Conservation (phyloP, 2,797 vertebrate genomes). For the Erethizon dorsatum region DNA sequence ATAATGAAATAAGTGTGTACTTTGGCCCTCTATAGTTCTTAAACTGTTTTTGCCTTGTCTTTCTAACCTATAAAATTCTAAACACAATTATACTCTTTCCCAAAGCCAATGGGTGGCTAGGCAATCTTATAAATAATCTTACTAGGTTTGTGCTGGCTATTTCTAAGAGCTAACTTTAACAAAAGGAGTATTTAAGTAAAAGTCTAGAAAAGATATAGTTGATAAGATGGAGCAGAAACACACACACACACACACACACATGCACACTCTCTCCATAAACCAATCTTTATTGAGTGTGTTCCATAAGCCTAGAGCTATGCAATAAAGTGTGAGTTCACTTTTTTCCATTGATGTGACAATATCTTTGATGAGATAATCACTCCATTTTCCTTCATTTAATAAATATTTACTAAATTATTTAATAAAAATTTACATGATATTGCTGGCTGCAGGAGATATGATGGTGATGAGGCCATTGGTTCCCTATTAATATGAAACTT, state of each 20-base stretch:
- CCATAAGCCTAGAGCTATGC: neutral
- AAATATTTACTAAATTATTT: slow-evolving; percentile 17
- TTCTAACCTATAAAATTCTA: slow-evolving; percentile 45
- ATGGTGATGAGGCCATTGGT: neutral
- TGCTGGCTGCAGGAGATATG: neutral
- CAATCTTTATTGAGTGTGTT: neutral
- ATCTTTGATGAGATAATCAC: neutral
- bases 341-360: neutral
- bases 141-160: neutral
- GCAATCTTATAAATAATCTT: slow-evolving; percentile 33
- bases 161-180: slow-evolving; percentile 35
- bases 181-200: neutral
- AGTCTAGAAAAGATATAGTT: neutral
- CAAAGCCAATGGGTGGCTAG: slow-evolving; percentile 17
- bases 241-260: neutral
- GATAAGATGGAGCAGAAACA: neutral
- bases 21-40: neutral
- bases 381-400: neutral
- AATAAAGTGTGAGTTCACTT: neutral
- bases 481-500: neutral
- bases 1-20: neutral
- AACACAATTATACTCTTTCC: slow-evolving; percentile 15
- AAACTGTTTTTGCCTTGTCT: neutral
- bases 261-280: neutral
- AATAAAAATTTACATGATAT: neutral